A percentile compares a stretch with the other conserved stretches of the same genome.
Evolutionary conservation across 2,888 invertebrate genomes (phyloP).

Genomic region (Zygogramma bicolorata): DNA sequence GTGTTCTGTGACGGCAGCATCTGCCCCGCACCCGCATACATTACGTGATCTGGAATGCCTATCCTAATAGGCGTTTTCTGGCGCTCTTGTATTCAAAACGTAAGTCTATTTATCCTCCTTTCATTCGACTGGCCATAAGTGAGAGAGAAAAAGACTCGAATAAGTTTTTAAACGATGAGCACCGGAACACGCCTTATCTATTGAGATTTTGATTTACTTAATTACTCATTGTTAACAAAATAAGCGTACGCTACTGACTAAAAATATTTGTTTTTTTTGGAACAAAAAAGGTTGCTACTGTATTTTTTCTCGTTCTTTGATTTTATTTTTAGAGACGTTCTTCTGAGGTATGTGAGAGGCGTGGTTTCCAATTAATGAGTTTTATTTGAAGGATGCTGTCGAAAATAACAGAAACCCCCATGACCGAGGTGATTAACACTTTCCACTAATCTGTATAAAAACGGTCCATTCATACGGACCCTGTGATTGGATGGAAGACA

Average conservation of each 20-base stretch:
- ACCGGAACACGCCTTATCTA: no score
- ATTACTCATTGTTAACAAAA: not conserved
- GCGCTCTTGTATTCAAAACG: no score
- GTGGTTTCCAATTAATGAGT: conserved; percentile 37
- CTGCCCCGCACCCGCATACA: no score
- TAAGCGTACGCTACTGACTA: conserved; percentile 48
- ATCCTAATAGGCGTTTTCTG: no score
- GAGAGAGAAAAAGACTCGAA: no score
- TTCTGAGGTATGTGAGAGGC: conserved; percentile 38
- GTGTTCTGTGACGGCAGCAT: no score
- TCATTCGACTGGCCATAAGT: no score
- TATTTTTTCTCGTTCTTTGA: conserved; percentile 45
- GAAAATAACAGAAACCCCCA: conserved; percentile 35
- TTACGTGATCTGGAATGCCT: no score
- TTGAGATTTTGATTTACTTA: no score
- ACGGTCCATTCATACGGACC: conserved; percentile 4
- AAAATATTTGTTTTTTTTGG: conserved; percentile 52
- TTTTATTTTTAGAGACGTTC: conserved; percentile 43
- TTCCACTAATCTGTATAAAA: conserved; percentile 27
- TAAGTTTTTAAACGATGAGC: no score
- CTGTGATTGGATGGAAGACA: not conserved
- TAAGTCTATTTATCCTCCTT: no score
- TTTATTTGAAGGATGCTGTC: conserved; percentile 19
- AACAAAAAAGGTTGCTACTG: conserved; percentile 47
- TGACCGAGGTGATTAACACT: conserved; percentile 28